A percentile compares a stretch with the other conserved stretches of the same genome.
Conservation (phyloP, 2,888 invertebrate genomes). For the Xanthostigma xanthostigma region DNA sequence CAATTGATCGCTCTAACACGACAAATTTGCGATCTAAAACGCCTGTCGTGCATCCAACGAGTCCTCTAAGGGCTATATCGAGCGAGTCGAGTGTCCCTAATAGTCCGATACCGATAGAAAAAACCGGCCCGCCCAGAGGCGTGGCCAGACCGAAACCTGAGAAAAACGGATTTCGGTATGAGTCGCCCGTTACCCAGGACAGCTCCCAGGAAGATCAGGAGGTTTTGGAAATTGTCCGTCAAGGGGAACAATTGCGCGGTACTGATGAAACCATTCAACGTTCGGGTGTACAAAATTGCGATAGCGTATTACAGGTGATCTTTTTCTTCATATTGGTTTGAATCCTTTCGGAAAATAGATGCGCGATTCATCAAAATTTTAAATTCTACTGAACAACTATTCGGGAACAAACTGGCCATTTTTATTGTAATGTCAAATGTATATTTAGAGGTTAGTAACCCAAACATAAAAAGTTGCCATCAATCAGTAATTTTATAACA, state of each 20-base stretch:
- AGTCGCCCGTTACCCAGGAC: conserved; percentile 21
- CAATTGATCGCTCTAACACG: neutral
- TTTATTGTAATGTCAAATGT: too few species aligned
- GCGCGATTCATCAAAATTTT: too few species aligned
- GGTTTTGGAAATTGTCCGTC: conserved; percentile 35
- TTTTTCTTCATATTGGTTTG: neutral
- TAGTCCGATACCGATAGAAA: conserved; percentile 32
- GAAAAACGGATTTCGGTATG: conserved; percentile 18
- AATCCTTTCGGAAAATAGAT: too few species aligned
- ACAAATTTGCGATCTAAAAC: conserved; percentile 7
- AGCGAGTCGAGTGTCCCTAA: conserved; percentile 19
- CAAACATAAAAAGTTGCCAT: too few species aligned
- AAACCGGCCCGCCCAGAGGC: conserved; percentile 21
- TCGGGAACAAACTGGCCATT: too few species aligned
- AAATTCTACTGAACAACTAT: too few species aligned
- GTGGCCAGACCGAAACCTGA: conserved; percentile 24
- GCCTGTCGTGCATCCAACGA: conserved; percentile 9
- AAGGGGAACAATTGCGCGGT: conserved; percentile 17
- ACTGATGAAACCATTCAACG: conserved; percentile 8
- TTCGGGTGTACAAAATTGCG: conserved; percentile 19
- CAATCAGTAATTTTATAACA: too few species aligned
- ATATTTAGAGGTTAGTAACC: too few species aligned
- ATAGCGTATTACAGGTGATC: conserved; percentile 26
- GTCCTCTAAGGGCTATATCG: conserved; percentile 13
- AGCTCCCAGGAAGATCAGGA: conserved; percentile 34